Base-by-base conservation (phyloP, 2,113 vertebrate species). In the Ochotona princeps region DNA sequence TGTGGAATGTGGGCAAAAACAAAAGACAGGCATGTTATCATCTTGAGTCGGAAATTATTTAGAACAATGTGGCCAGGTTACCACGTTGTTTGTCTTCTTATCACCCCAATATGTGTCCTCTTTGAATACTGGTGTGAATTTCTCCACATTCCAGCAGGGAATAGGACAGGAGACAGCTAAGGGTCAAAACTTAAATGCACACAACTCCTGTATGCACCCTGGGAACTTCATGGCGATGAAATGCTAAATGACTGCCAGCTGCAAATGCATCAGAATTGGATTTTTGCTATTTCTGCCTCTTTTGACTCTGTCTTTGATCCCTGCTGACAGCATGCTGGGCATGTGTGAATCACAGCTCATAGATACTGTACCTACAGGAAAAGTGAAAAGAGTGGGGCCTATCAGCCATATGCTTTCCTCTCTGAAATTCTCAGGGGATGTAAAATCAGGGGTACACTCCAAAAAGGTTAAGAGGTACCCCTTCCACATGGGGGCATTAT, bases 241-340 rank as follows among this genome's bases (percentile, higher is more conserved):
- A 97, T 92, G 88, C 35, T 96, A 90, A 97, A 74, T 69, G 91
- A 70, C 87, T 69, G 84, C 28, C 32, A 95, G 79, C 70, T 69
- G 61, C 60, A 93, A 95, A 90, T 67, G 83, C 94, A 90, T 81
- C 4, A 1, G 94, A 92, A 93, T 87, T 89, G 95, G 79, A 95
- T 86, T 97, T 96, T 92, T 97, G 94, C 96, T 96, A 74, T 96
- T 94, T 95, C 93, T 97, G 90, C 88, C 88, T 95, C 95, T 92
- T 95, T 95, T 81, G 94, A 96, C 95, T 95, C 87, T 90, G 49
- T 79, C 92, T 97, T 97, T 97, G 94, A 97, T 96, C 95, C 94
- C 88, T 93, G 95, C 85, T 67, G 79, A 82, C 91, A 95, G 88
- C 96, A 95, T 0, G 35, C 93, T 95, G 96, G 61, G 95, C 78